These are phyloP conservation scores for Cataglyphis hispanica DNA, from an alignment of 1,140 invertebrate genomes.

Conservation along the genomic window DNA sequence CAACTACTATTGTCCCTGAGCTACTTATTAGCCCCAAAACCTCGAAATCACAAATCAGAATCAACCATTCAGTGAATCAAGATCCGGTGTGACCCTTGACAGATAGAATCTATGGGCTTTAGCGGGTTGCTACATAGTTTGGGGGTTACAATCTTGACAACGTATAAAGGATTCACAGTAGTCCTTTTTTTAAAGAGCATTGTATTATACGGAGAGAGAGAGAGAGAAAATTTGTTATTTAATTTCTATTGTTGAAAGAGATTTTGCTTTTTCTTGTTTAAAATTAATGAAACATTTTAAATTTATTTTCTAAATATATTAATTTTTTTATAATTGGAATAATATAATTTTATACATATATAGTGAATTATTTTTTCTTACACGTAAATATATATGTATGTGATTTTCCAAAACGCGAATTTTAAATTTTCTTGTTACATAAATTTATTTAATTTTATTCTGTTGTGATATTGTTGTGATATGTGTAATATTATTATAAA, in stretches of 20 bases:
- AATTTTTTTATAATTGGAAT: not conserved
- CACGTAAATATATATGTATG: not conserved
- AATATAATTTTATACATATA: not conserved
- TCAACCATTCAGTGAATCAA: constrained; percentile 4
- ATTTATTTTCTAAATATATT: not conserved
- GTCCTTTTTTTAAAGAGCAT: not conserved
- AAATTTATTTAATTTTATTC: not conserved
- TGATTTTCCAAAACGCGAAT: not conserved
- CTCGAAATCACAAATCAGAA: constrained; percentile 48
- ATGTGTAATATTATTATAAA: not conserved
- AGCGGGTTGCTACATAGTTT: not conserved
- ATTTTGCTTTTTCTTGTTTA: not conserved
- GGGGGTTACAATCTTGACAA: not conserved
- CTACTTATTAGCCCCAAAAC: constrained; percentile 30
- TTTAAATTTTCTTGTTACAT: not conserved
- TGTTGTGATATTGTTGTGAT: too few species aligned
- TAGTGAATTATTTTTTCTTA: not conserved
- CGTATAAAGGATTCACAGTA: constrained; percentile 7
- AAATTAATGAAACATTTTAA: not conserved
- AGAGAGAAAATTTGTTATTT: not conserved
- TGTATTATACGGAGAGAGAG: not conserved
- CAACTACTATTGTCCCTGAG: not conserved
- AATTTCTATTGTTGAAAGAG: not conserved
- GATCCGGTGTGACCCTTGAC: not conserved
- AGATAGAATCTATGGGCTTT: constrained; percentile 17